These are phyloP conservation scores for Trogon melanurus DNA, from an alignment of 2,113 vertebrate species.

Conservation along the genomic window DNA sequence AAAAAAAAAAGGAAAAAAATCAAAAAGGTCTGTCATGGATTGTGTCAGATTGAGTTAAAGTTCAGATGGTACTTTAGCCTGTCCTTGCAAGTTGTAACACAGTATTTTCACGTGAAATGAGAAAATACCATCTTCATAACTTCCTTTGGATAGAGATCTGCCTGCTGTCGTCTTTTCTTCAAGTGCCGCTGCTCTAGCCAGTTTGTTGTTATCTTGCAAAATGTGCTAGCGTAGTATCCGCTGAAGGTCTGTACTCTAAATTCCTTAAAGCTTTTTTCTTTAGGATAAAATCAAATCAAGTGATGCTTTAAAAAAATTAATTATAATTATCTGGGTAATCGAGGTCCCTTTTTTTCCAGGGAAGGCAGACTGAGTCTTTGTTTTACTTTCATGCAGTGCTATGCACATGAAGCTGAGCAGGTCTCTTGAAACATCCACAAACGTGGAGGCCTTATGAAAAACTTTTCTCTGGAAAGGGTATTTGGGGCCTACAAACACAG, in stretches of 20 bases:
- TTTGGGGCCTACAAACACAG: constrained; percentile 55
- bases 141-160: neutral
- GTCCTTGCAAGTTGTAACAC: neutral
- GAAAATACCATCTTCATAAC: neutral
- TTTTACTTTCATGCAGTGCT: constrained; percentile 76
- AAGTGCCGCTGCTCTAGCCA: neutral
- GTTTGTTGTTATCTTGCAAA: neutral
- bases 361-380: neutral
- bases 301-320: no score
- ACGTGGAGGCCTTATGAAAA: constrained; percentile 74
- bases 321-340: neutral
- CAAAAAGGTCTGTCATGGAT: neutral
- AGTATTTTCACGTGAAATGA: neutral
- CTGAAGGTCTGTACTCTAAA: neutral
- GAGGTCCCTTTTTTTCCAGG: neutral
- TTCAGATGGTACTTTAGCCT: neutral
- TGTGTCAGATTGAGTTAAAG: neutral
- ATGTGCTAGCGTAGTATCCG: neutral
- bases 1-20: neutral
- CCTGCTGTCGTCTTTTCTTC: neutral
- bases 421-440: constrained; percentile 75
- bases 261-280: neutral
- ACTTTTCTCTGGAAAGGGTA: constrained; percentile 64
- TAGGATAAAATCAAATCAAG: neutral
- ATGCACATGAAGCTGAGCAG: constrained; percentile 74